Percentiles rank a stretch among this genome's conserved stretches.
phyloP scores from a whole-genome alignment of 2,888 invertebrate species.

The Norana najaformis region DNA sequence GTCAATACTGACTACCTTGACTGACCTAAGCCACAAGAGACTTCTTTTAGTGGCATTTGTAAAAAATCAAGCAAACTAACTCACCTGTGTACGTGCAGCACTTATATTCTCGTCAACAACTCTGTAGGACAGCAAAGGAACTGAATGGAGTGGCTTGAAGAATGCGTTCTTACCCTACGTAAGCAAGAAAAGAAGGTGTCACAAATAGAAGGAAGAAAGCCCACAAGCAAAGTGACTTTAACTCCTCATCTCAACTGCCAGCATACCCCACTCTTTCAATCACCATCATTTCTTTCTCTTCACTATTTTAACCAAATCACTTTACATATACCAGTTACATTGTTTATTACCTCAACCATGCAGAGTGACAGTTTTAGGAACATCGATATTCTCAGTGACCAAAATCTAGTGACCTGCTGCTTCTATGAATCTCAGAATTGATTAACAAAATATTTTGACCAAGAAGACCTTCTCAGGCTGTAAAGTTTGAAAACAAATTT shows the following conservation, averaged over 20 bases:
- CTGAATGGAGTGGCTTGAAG: slow-evolving; percentile 63
- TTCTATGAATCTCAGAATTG: neutral
- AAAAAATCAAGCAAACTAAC: neutral
- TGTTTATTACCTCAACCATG: neutral
- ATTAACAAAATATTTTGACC: neutral
- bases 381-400: neutral
- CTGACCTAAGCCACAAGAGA: neutral
- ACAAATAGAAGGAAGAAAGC: neutral
- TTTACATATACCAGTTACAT: neutral
- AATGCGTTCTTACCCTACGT: slow-evolving; percentile 60
- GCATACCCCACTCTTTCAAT: neutral
- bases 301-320: neutral
- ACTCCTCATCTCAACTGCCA: neutral
- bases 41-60: neutral
- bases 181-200: neutral
- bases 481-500: neutral
- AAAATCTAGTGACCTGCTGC: neutral
- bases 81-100: slow-evolving; percentile 68
- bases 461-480: neutral
- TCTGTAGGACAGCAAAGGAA: slow-evolving; percentile 69
- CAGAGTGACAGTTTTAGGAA: neutral
- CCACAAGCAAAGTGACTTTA: neutral
- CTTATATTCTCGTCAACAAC: slow-evolving; percentile 74
- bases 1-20: neutral
- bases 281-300: neutral